Base-by-base conservation (phyloP, 2,797 vertebrate genomes). In the Crenuchus spilurus region DNA sequence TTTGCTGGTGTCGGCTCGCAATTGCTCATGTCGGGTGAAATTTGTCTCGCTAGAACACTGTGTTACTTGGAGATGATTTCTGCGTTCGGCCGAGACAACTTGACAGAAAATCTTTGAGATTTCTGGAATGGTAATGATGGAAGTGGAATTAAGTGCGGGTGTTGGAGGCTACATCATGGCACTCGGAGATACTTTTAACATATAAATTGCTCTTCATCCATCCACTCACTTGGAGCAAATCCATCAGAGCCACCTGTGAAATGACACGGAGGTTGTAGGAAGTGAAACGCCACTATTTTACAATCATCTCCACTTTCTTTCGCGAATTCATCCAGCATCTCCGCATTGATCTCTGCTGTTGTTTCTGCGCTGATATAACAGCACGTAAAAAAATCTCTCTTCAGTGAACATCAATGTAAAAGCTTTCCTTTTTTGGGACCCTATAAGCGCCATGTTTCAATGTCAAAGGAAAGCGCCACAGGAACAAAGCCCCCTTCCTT, bases 21-120 rank as follows among this genome's bases (percentile, higher is more conserved):
- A 75, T 85, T 58, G 75, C 84, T 90, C 85, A 84, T 82, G 86
- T 82, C 83, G 83, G 80, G 80, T 76, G 82, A 86, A 88, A 90
- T 89, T 72, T 77, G 82, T 89, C 89, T 88, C 68, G 79, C 83
- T 84, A 89, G 86, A 88, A 87, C 86, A 84, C 88, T 85, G 84
- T 87, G 78, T 88, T 80, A 83, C 83, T 84, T 80, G 76, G 84
- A 84, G 86, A 84, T 86, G 81, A 88, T 90, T 89, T 82, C 78
- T 85, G 80, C 84, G 82, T 82, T 84, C 57, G 60, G 74, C 77
- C 72, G 51, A 80, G 80, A 87, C 82, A 75, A 69, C 65, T 79
- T 85, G 87, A 90, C 87, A 88, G 87, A 88, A 90, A 89, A 91
- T 88, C 88, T 84, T 82, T 89, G 78, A 77, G 83, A 87, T 88